Evolutionary conservation across 2,113 vertebrate genomes (phyloP), one percentile per base, ranked within the genome.

Genomic region (Leucopsar rothschildi): DNA sequence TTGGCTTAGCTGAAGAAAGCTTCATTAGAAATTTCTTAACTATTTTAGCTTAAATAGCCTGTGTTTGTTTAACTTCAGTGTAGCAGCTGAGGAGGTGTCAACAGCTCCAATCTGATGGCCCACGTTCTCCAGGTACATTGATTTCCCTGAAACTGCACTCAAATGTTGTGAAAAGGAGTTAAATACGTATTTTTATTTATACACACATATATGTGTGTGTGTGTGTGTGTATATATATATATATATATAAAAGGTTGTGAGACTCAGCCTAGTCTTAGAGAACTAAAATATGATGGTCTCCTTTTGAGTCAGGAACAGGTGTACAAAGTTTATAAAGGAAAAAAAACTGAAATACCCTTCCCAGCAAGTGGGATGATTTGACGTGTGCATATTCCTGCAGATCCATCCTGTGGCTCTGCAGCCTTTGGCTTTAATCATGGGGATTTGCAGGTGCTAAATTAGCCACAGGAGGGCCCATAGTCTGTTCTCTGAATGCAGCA

Each of bases 391-490:
- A 15, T 64, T 81, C 33, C 78, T 95, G 45, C 69, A 59, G 22
- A 64, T 69, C 55, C 56, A 4, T 65, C 61, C 24, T 3, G 71
- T 22, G 50, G 50, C 73, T 89, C 76, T 53, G 60, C 59, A 82
- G 52, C 40, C 53, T 65, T 76, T 82, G 71, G 66, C 69, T 92
- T 86, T 17, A 33, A 85, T 66, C 70, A 1, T 19, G 45, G 79
- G 90, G 88, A 77, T 91, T 94, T 91, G 72, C 85, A 88, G 86
- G 83, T 94, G 86, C 75, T 85, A 85, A 95, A 93, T 88, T 94
- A 90, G 87, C 93, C 91, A 90, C 83, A 55, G 86, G 89, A 91
- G 79, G 84, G 79, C 82, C 68, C 53, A 73, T 61, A 15, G 49
- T 68, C 60, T 92, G 89, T 56, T 76, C 76, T 82, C 87, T n/a